Percentiles rank a stretch among this genome's conserved stretches.
Conservation (phyloP, 2,797 vertebrate species). For the Pogonophryne albipinna region DNA sequence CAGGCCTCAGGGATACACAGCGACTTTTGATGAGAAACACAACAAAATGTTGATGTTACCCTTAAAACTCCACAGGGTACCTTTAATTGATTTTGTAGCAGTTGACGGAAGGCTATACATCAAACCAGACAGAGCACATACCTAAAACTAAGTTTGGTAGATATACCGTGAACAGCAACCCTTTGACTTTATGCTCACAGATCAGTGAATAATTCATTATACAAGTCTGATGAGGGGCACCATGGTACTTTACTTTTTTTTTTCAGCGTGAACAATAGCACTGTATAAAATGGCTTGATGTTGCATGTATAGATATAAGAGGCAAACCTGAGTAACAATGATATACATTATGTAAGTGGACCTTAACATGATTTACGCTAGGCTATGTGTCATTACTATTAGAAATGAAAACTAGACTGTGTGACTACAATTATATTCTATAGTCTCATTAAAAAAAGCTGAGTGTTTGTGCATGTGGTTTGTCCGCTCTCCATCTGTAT, state of each 20-base stretch:
- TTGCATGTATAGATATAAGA: conserved; percentile 12
- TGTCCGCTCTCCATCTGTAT: conserved; percentile 33
- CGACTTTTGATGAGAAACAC: not conserved
- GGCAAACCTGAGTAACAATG: conserved; percentile 36
- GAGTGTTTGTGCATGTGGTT: conserved; percentile 42
- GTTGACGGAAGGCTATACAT: conserved; percentile 37
- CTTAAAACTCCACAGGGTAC: not conserved
- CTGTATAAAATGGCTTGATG: conserved; percentile 16
- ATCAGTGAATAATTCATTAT: conserved; percentile 52
- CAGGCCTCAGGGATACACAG: not conserved
- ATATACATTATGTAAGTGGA: not conserved
- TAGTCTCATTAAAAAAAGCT: conserved; percentile 16
- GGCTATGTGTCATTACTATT: not conserved
- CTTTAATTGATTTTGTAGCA: conserved; percentile 23
- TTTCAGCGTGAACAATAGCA: conserved; percentile 12
- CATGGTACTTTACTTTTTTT: conserved; percentile 42
- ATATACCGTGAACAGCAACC: conserved; percentile 35
- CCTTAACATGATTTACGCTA: not conserved
- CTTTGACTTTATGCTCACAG: conserved; percentile 44
- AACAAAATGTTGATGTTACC: not conserved
- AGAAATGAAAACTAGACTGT: conserved; percentile 6
- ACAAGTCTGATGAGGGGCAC: conserved; percentile 36
- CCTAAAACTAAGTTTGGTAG: conserved; percentile 32
- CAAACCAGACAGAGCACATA: conserved; percentile 32
- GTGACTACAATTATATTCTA: conserved; percentile 21